phyloP scores from a whole-genome alignment of 2,113 vertebrate species.

The Etia nguti region DNA sequence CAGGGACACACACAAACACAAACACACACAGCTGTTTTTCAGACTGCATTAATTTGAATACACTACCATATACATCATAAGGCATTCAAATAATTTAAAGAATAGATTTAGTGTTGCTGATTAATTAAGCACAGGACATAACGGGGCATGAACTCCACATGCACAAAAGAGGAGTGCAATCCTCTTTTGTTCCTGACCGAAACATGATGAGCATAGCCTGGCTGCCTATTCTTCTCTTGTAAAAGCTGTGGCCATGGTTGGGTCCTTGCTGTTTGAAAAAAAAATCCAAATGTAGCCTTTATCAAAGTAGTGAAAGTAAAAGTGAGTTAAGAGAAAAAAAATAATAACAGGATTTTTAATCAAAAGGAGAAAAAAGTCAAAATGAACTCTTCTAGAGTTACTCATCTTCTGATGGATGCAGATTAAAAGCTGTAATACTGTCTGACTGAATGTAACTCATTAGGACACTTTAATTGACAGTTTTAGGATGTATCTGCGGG shows the following conservation, averaged over 20 bases:
- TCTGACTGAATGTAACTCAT: not conserved
- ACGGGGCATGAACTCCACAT: fast-evolving
- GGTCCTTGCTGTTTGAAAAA: not conserved
- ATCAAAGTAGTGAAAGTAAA: not conserved
- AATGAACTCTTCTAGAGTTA: not conserved
- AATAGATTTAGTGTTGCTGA: not conserved
- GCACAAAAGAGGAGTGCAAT: not conserved
- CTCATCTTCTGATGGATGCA: not conserved
- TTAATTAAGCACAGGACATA: not conserved
- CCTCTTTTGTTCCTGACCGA: not conserved
- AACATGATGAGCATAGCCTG: not conserved
- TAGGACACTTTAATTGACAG: not conserved
- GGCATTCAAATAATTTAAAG: not conserved
- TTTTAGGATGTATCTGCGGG: not conserved
- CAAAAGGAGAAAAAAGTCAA: not conserved
- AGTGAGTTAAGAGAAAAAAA: not conserved
- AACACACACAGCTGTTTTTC: not conserved
- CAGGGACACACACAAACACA: not conserved
- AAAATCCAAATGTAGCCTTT: not conserved
- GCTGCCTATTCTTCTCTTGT: not conserved
- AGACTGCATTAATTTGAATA: not conserved
- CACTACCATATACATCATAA: not conserved
- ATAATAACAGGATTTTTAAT: not conserved
- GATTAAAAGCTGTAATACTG: not conserved
- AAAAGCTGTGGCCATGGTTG: not conserved